Evolutionary conservation across 2,113 vertebrate genomes (phyloP).

Genomic region (Nansenia antarctica): DNA sequence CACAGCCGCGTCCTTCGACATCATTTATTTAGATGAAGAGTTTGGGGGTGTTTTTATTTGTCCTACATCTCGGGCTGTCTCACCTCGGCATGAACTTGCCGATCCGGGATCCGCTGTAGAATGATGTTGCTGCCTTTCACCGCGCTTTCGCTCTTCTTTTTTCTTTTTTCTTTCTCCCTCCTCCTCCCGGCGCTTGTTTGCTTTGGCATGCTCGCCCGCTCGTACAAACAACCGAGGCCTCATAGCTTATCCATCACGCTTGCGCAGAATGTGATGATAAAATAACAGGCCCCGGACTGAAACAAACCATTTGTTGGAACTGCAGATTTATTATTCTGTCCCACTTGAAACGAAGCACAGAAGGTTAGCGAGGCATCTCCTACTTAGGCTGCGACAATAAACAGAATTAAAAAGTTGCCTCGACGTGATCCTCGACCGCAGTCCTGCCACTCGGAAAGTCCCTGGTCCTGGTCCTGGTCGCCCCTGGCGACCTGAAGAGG

Average conservation of each 20-base stretch:
- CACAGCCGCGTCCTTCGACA: slow-evolving; percentile 69
- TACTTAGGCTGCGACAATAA: slow-evolving; percentile 76
- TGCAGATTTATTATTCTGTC: slow-evolving; percentile 84
- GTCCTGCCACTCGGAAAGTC: slow-evolving; percentile 42
- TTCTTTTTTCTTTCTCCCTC: slow-evolving; percentile 28
- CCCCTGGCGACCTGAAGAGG: background rate
- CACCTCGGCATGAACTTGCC: slow-evolving; percentile 91
- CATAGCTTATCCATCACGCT: slow-evolving; percentile 92
- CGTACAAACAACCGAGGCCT: slow-evolving; percentile 87
- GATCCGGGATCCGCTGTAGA: slow-evolving; percentile 80
- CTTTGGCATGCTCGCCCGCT: slow-evolving; percentile 90
- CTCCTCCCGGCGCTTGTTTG: slow-evolving; percentile 80
- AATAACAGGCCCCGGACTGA: slow-evolving; percentile 91
- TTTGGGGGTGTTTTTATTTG: slow-evolving; percentile 90
- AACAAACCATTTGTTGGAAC: slow-evolving; percentile 91
- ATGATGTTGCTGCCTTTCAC: slow-evolving; percentile 81
- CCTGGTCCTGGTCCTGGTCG: slow-evolving; percentile 8
- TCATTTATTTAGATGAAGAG: slow-evolving; percentile 90
- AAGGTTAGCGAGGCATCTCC: slow-evolving; percentile 68
- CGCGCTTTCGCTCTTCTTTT: slow-evolving; percentile 42
- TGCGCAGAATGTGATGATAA: slow-evolving; percentile 91
- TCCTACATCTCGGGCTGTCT: slow-evolving; percentile 87
- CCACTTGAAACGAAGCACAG: slow-evolving; percentile 69
- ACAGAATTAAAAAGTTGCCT: slow-evolving; percentile 49
- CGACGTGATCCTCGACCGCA: slow-evolving; percentile 11